phyloP scores from a whole-genome alignment of 2,797 vertebrate genomes.

The Philypnodon macrostomus region DNA sequence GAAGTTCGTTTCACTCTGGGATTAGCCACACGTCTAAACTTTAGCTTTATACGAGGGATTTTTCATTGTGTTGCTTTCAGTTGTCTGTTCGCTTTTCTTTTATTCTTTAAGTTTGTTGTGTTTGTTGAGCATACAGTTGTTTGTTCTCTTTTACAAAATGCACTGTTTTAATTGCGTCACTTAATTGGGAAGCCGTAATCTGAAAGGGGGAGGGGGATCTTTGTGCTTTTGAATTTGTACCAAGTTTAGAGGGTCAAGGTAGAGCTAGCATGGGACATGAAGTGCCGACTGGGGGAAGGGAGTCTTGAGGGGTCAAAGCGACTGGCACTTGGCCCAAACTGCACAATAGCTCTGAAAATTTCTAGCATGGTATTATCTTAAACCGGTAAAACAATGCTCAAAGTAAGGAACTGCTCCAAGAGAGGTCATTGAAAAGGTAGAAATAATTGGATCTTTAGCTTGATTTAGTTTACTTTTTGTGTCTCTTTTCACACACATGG shows the following conservation, averaged over 20 bases:
- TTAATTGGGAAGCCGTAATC: conserved; percentile 55
- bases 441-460: conserved; percentile 6
- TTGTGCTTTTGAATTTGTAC: conserved; percentile 81
- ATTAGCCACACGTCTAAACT: conserved; percentile 3
- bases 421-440: too few relatives aligned
- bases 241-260: conserved; percentile 81
- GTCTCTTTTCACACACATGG: not conserved
- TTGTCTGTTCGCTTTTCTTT: conserved; percentile 14
- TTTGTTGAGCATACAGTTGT: not conserved
- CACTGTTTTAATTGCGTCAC: conserved; percentile 65
- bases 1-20: conserved; percentile 21
- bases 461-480: not conserved
- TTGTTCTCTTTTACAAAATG: not conserved
- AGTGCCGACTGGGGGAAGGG: conserved; percentile 59
- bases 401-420: too few relatives aligned
- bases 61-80: conserved; percentile 5
- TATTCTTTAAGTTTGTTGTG: not conserved
- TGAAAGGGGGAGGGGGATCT: conserved; percentile 60
- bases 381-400: too few relatives aligned
- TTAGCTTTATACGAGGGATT: conserved; percentile 14
- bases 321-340: conserved; percentile 35
- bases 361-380: conserved; percentile 28
- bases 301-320: conserved; percentile 48
- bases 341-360: conserved; percentile 48
- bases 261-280: conserved; percentile 57